phyloP scores from a whole-genome alignment of 2,888 invertebrate species.

The Drosophila infuscata region DNA sequence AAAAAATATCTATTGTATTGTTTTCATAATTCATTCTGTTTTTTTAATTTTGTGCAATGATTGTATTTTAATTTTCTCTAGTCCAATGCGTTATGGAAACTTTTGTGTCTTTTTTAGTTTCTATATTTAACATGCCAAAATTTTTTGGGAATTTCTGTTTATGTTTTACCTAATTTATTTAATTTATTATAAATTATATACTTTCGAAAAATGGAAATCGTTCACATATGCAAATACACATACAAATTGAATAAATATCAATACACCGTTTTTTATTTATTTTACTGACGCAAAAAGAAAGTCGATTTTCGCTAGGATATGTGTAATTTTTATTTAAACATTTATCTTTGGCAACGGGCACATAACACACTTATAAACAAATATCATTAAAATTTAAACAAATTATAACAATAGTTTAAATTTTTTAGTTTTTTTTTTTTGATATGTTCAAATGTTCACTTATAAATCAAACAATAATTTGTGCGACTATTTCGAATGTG shows the following conservation, averaged over 20 bases:
- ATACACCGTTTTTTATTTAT: slow-evolving; percentile 1
- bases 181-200: slow-evolving; percentile 68
- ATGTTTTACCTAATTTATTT: slow-evolving; percentile 76
- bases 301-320: slow-evolving; percentile 21
- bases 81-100: slow-evolving; percentile 67
- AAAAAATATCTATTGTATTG: slow-evolving; percentile 12
- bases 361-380: slow-evolving; percentile 32
- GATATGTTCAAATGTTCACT: slow-evolving; percentile 48
- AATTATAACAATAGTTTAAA: slow-evolving; percentile 40
- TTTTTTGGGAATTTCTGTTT: slow-evolving; percentile 70
- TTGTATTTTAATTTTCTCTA: slow-evolving; percentile 69
- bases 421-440: slow-evolving; percentile 15
- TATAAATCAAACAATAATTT: slow-evolving; percentile 29
- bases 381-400: slow-evolving; percentile 31
- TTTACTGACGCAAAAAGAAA: background rate
- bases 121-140: slow-evolving; percentile 56
- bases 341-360: slow-evolving; percentile 65
- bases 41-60: slow-evolving; percentile 45
- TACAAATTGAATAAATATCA: slow-evolving; percentile 48
- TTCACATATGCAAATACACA: slow-evolving; percentile 57
- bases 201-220: slow-evolving; percentile 57
- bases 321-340: slow-evolving; percentile 47
- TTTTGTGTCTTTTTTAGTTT: slow-evolving; percentile 42
- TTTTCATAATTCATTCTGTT: slow-evolving; percentile 20
- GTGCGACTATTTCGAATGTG: slow-evolving; percentile 62